Base-by-base conservation (phyloP, 1,140 invertebrate species). In the Maconellicoccus hirsutus region DNA sequence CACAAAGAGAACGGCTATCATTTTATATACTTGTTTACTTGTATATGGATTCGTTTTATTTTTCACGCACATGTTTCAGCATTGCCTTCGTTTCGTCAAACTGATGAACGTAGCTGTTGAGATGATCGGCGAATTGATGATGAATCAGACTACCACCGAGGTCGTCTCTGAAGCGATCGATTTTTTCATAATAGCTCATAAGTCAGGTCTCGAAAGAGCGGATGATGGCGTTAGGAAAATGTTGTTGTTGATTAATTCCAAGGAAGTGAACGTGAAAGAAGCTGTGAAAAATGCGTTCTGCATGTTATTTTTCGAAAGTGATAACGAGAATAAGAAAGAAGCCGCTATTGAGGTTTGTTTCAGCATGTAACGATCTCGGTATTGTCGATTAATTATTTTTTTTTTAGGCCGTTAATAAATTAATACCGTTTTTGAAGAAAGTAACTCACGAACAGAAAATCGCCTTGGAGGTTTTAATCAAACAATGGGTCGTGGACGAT, bases 151-250 rank as follows among this genome's bases (percentile, higher is more conserved):
- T 59, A 74, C 72, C 72, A 82, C 85, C 0, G 84, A 87, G 0
- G 93, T 94, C 78, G 87, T 93, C 0, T 83, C 88, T 39, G 93
- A 94, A 80, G 87, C 92, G 0, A 88, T 94, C 59, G 86, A 90
- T 69, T 91, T 95, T 77, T 90, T 95, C 73, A 90, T 89, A 0
- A 86, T 86, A 0, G 89, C 89, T 2, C 89, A 87, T 77, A 85
- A 90, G 75, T 92, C 93, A 78, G 86, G 87, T 69, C 83, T 94
- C 16, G 81, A 85, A 42, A 86, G 88, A 7, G 86, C 89, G 12
- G 84, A 87, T 75, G 74, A 79, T 25, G 90, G 89, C 12, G 84
- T 94, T 25, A 82, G 85, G 16, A 84, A 86, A 75, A 93, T 94
- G 84, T 78, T 95, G 63, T 81, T 85, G 69, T 83, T 94, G 72